Evolutionary conservation across 1,140 invertebrate genomes (phyloP).

Genomic region (Leptestheria dahalacensis): DNA sequence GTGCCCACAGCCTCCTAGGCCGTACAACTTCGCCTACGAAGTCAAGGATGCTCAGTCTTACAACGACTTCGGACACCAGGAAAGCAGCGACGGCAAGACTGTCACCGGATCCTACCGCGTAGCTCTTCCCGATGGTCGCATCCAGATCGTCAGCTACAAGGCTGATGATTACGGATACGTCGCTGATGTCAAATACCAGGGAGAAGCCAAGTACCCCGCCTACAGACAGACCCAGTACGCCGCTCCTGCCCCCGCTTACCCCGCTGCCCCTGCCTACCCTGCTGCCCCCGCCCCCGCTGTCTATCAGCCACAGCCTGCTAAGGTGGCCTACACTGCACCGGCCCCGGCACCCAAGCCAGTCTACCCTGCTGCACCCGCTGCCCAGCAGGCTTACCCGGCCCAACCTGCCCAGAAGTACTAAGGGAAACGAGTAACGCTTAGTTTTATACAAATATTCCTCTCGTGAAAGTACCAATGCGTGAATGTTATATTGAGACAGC

Average conservation of each 20-base stretch:
- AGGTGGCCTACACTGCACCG: not conserved
- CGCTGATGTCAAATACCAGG: conserved; percentile 4
- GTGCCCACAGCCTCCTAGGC: not conserved
- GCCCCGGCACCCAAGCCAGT: too few species aligned
- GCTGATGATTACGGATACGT: not conserved
- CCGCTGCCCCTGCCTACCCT: not conserved
- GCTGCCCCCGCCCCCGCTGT: not conserved
- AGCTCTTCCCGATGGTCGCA: not conserved
- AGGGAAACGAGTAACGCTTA: too few species aligned
- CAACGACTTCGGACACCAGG: conserved; percentile 16
- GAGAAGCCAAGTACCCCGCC: conserved; percentile 7
- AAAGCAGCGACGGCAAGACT: conserved; percentile 9
- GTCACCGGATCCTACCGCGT: conserved; percentile 2
- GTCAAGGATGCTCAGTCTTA: conserved; percentile 8
- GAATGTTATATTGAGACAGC: too few species aligned
- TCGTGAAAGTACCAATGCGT: too few species aligned
- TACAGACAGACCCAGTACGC: not conserved
- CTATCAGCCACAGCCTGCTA: not conserved
- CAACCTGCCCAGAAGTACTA: too few species aligned
- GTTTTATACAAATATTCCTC: too few species aligned
- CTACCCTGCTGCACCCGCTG: not conserved
- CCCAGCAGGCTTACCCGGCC: not conserved
- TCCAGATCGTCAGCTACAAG: not conserved
- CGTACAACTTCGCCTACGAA: conserved; percentile 14
- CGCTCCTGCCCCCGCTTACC: not conserved